Base-by-base conservation (phyloP, 2,797 vertebrate species). In the Momotus momota region DNA sequence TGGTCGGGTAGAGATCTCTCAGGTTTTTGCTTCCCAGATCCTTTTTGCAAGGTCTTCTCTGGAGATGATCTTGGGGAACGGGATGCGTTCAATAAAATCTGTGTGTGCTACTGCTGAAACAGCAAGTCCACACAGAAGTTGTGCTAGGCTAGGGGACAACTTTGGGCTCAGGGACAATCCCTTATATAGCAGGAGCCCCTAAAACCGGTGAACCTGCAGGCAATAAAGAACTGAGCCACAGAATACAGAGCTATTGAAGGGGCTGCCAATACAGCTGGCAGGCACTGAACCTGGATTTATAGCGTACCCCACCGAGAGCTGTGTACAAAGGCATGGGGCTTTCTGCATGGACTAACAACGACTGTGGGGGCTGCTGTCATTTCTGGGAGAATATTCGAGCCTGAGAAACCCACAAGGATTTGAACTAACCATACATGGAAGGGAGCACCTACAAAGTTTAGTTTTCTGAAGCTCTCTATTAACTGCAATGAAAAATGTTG, bases 71-170 rank as follows among this genome's bases (percentile, higher is more conserved):
- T 29, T 29, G 20, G 78, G 65, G 17, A 81, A 61, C 2, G 12
- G 35, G 20, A 7, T 3, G 2, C 1, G 6, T 12, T 72, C 79
- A 61, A 3, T 25, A 61, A 57, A 71, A 57, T 19, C 67, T 23
- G 19, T 22, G 21, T 15, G 3, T 3, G 14, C 41, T 46, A 15
- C 0, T 48, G 79, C 55, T 1, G 1, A 49, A n/a, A 25, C n/a
- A 51, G 48, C 45, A 48, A 43, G 31, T 11, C 45, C 38, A 29
- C 40, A 26, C 0, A 5, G 12, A 61, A 18, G 29, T 0, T 62
- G 51, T 43, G 27, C 8, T 13, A 25, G 38, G 27, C 41, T 4
- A 38, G 29, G 26, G 31, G 22, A 57, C 55, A 48, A 7, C 45
- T 33, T 7, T 9, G 51, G 73, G 62, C 14, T 58, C 31, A 45